These are phyloP conservation scores for Neotragus pygmaeus DNA, from an alignment of 2,113 vertebrate species.

Conservation along the genomic window DNA sequence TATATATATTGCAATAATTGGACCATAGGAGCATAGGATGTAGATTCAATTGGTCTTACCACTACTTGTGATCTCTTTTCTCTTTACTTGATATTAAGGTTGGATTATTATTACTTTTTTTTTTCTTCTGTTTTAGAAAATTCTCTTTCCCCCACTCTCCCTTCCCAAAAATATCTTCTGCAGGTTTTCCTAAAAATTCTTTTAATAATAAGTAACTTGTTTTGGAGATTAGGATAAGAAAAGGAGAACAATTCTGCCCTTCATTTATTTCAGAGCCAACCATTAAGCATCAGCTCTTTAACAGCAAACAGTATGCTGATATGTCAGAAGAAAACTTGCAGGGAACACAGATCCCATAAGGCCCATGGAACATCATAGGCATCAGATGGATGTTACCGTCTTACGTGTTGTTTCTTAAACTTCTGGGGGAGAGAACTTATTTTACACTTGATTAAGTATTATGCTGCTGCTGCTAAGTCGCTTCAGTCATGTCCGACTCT, in stretches of 20 bases:
- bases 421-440: not conserved
- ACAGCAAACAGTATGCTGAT: not conserved
- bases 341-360: not conserved
- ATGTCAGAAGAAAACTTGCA: not conserved
- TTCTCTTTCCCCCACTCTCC: not conserved
- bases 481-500: too few species aligned
- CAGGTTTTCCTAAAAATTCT: slow-evolving; percentile 34
- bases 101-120: slow-evolving; percentile 16
- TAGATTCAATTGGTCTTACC: slow-evolving; percentile 26
- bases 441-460: not conserved
- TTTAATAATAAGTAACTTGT: slow-evolving; percentile 13
- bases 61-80: not conserved
- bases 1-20: slow-evolving; percentile 1
- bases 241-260: not conserved
- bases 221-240: slow-evolving; percentile 25
- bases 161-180: not conserved
- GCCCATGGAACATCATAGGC: not conserved
- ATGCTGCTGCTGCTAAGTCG: too few species aligned
- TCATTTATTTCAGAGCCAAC: not conserved
- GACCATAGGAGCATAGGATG: slow-evolving; percentile 15
- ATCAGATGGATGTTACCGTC: not conserved
- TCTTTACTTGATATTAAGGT: slow-evolving; percentile 31
- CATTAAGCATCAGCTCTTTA: not conserved
- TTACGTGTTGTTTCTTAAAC: not conserved
- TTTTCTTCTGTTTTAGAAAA: slow-evolving; percentile 7